Base-by-base conservation (phyloP, 2,888 invertebrate genomes). In the Augochlorella aurata region DNA sequence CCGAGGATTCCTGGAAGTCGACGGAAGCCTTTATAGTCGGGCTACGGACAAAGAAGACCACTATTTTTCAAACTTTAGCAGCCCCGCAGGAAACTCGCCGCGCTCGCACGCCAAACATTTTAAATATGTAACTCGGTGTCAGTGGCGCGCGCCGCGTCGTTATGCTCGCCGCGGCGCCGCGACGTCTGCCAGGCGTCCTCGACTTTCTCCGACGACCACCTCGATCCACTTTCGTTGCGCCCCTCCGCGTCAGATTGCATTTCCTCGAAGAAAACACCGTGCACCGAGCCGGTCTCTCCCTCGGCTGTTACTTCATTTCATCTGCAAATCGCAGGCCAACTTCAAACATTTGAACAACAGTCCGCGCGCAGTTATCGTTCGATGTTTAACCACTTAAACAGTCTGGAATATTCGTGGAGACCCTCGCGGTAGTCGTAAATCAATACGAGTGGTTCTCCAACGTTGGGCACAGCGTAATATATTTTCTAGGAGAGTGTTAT, bases 11-110 rank as follows among this genome's bases (percentile, higher is more conserved):
- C 61, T 61, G 38, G 24, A 9, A 52, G 68, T 50, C 65, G 54
- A 29, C 44, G 49, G 50, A 71, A 50, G 38, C 69, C 79, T 70
- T 70, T 66, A 29, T 12, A 63, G 72, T 63, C 47, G 3, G 1
- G 3, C 24, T 16, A 2, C 49, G 61, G 50, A 70, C 54, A 69
- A 79, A 78, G 78, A 67, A 78, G 78, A 67, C 79, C 44, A 79
- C 72, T 79, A 80, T 73, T 79, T 72, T 72, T 80, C 63, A 68
- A 80, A 79, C 68, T 80, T 79, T 47, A 14, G 24, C 78, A n/a
- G 18, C 52, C n/a, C 7, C 24, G n/a, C 2, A 8, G 65, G n/a
- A 29, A 70, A 65, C 78, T 79, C 44, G 21, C 10, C 54, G 47
- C 50, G 29, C 49, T 21, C 24, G 50, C 61, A 44, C 24, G 71